Evolutionary conservation across 2,113 vertebrate genomes (phyloP).

Genomic region (Clarias gariepinus): DNA sequence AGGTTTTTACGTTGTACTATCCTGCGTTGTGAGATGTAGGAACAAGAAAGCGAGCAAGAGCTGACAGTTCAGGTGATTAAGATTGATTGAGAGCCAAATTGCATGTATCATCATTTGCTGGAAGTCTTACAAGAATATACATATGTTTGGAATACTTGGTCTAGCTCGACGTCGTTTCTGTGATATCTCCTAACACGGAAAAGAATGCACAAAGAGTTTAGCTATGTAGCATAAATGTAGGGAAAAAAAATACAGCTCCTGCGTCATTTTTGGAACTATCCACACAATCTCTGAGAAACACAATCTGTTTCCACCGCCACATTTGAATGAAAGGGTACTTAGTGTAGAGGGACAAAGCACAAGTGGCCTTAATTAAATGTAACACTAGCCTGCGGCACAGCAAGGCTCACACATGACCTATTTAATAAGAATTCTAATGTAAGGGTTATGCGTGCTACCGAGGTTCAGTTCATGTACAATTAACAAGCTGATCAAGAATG

Average conservation of each 20-base stretch:
- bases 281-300: not conserved
- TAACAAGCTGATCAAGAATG: too few relatives aligned
- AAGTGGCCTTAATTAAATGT: conserved; percentile 33
- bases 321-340: not conserved
- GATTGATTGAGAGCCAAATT: not conserved
- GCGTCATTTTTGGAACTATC: not conserved
- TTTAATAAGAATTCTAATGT: conserved; percentile 20
- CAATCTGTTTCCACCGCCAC: not conserved
- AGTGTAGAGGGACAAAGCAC: not conserved
- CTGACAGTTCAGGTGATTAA: not conserved
- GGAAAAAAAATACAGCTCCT: not conserved
- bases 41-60: not conserved
- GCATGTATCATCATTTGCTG: not conserved
- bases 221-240: not conserved
- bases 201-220: not conserved
- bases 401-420: conserved; percentile 1
- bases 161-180: not conserved
- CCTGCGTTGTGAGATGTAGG: not conserved
- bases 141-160: not conserved
- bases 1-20: not conserved
- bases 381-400: conserved; percentile 36
- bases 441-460: conserved; percentile 34
- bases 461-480: conserved; percentile 32
- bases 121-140: not conserved
- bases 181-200: not conserved